phyloP scores from a whole-genome alignment of 1,140 invertebrate genomes.

The Lucilia sericata region DNA sequence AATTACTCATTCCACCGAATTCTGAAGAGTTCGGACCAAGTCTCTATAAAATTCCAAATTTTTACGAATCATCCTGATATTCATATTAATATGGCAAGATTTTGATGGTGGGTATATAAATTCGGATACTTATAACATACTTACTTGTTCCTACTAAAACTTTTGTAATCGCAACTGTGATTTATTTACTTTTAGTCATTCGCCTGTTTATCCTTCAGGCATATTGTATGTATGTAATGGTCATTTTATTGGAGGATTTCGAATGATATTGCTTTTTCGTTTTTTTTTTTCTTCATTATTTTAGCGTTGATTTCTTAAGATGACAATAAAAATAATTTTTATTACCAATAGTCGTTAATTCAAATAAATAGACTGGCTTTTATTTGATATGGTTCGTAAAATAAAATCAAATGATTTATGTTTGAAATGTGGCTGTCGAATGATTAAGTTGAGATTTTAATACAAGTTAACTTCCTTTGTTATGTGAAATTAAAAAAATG shows the following conservation, averaged over 20 bases:
- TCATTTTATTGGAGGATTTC: slow-evolving; percentile 26
- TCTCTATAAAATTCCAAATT: no score
- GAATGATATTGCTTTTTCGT: background rate
- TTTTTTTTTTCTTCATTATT: background rate
- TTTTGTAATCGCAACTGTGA: slow-evolving; percentile 35
- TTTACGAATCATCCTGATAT: no score
- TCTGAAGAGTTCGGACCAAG: no score
- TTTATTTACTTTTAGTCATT: slow-evolving; percentile 19
- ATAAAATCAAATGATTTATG: background rate
- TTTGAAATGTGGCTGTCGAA: background rate
- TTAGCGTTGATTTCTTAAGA: slow-evolving; percentile 30
- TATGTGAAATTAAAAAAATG: no score
- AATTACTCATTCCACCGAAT: no score
- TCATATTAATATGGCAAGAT: no score
- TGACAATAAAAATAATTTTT: slow-evolving; percentile 42
- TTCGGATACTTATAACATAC: no score
- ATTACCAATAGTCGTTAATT: slow-evolving; percentile 36
- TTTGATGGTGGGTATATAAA: no score
- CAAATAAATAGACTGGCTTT: slow-evolving; percentile 24
- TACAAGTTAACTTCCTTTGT: no score
- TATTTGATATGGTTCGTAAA: background rate
- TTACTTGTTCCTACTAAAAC: background rate
- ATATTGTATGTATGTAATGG: slow-evolving; percentile 4
- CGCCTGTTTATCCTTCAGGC: background rate
- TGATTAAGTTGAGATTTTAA: background rate